Conservation (phyloP, 1,140 invertebrate species). For the Penaeus indicus region DNA sequence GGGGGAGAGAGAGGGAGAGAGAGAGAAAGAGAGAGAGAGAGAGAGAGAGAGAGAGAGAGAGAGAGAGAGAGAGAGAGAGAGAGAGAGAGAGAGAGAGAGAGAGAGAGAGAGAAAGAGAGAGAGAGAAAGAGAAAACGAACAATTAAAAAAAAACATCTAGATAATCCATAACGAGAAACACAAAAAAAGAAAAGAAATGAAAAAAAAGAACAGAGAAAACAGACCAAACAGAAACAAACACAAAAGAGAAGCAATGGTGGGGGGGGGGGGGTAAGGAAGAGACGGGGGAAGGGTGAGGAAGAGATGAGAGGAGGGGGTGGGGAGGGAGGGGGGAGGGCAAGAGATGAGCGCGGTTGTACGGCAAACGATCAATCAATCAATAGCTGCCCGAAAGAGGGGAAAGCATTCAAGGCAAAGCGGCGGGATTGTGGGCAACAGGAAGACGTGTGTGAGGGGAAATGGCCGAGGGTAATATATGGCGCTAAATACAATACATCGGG, state of each 20-base stretch:
- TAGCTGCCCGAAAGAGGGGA: background rate
- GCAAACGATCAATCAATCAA: constrained; percentile 50
- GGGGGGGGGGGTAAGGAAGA: background rate
- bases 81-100: constrained; percentile 1
- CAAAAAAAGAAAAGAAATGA: background rate
- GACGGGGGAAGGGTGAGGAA: background rate
- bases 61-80: background rate
- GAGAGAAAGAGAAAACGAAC: too few species aligned
- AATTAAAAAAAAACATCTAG: background rate
- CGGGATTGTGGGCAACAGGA: constrained; percentile 44
- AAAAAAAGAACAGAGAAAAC: background rate
- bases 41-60: background rate
- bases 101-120: background rate
- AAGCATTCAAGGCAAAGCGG: constrained; percentile 55
- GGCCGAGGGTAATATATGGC: constrained; percentile 50
- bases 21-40: background rate
- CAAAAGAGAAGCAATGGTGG: background rate
- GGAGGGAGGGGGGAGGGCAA: background rate
- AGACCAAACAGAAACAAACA: background rate
- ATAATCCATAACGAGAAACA: background rate
- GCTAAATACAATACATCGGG: constrained; percentile 28
- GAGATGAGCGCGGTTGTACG: background rate
- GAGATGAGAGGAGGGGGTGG: background rate
- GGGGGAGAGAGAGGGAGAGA: background rate
- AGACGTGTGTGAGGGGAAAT: constrained; percentile 50